Percentiles rank a stretch among this genome's conserved stretches.
phyloP scores from a whole-genome alignment of 2,113 vertebrate genomes.

The Plestiodon gilberti region DNA sequence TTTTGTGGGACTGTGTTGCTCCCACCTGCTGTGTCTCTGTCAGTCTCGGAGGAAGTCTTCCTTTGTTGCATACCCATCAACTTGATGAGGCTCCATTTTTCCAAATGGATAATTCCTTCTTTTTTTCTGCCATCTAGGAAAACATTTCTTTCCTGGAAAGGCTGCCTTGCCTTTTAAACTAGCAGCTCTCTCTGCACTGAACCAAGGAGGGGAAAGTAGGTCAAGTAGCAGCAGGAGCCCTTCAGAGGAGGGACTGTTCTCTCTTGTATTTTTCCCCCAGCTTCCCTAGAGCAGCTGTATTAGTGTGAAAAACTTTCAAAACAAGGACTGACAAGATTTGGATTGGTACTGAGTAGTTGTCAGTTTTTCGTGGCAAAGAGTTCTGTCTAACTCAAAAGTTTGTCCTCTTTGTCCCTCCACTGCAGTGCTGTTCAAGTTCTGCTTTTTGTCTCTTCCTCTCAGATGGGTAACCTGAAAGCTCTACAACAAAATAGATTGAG shows the following conservation, averaged over 20 bases:
- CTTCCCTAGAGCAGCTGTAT: not conserved
- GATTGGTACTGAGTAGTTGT: not conserved
- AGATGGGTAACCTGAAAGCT: not conserved
- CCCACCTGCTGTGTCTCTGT: constrained; percentile 35
- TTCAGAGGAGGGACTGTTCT: constrained; percentile 12
- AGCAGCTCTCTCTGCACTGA: constrained; percentile 14
- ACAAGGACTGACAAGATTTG: not conserved
- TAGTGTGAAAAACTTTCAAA: not conserved
- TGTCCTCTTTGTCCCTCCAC: not conserved
- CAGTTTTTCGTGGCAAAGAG: not conserved
- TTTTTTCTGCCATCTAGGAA: constrained; percentile 31
- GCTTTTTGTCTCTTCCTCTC: not conserved
- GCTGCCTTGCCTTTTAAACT: not conserved
- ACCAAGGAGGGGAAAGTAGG: not conserved
- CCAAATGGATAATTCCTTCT: constrained; percentile 56
- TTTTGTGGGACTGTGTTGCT: constrained; percentile 31
- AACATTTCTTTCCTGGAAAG: constrained; percentile 48
- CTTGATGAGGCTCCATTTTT: constrained; percentile 54
- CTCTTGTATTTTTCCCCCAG: accelerated
- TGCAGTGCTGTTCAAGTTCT: not conserved
- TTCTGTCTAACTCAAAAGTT: not conserved
- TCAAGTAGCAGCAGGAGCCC: constrained; percentile 28
- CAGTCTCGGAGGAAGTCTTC: constrained; percentile 32
- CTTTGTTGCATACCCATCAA: constrained; percentile 52
- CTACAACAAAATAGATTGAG: not conserved